Evolutionary conservation across 2,888 invertebrate genomes (phyloP), one percentile per base, ranked within the genome.

Genomic region (Mimumesa dahlbomi): DNA sequence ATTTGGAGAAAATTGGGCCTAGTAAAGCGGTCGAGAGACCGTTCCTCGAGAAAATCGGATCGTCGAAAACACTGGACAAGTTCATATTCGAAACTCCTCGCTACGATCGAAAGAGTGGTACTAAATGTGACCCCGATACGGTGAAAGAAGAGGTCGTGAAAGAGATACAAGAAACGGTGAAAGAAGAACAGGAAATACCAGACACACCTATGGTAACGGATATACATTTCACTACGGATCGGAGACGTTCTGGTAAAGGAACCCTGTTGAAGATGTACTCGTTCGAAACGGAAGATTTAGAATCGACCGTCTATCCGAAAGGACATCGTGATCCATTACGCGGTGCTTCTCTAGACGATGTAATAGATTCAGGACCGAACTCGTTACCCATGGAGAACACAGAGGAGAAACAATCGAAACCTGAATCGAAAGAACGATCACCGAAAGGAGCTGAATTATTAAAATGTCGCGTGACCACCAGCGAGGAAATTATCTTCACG

Each of bases 191-290:
- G 2, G 48, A 34, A 1, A 61, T 38, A 31, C 6, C 13, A 3
- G 21, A 14, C 4, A 53, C 38, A 38, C 16, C 11, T 6, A 18
- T 34, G n/a, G 22, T 46, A 18, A 14, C 14, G 18, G 57, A 36
- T 0, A 40, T 36, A 2, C 19, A 50, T 13, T 50, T 66, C 2
- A 48, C 29, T 40, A 49, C 65, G 5, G 82, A 81, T 14, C 69
- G 84, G 14, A 78, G 81, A 19, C 81, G 82, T 0, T 89, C 87
- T 5, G 86, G 87, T 1, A 88, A 88, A 42, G 86, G 84, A n/a
- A 82, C 84, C 9, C 69, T 89, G n/a, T 63, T 84, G 6, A 88
- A 89, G 62, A 89, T 89, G 88, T 87, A 88, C 49, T 88, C 89
- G 0, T 89, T 89, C 52, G 89, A 89, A 40, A 88, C 88, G 0